Conservation (phyloP, 2,888 invertebrate genomes). For the Fragum fragum region DNA sequence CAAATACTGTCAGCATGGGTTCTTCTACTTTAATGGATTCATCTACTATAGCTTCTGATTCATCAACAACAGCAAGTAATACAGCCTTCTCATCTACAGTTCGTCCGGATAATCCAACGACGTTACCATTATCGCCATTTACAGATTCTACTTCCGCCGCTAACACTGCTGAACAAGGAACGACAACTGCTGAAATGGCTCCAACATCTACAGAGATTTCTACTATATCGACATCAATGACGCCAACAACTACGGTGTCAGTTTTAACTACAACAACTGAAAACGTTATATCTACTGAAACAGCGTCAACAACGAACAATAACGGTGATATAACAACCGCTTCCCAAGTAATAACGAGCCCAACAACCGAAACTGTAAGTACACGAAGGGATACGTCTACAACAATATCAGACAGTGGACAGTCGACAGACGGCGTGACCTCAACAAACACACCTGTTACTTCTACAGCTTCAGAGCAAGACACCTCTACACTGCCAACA, state of each 20-base stretch:
- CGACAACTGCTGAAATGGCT: background rate
- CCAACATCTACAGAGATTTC: conserved; percentile 2
- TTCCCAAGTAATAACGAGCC: too few species aligned
- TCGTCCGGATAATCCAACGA: too few species aligned
- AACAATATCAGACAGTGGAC: too few species aligned
- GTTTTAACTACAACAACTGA: background rate
- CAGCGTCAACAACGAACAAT: background rate
- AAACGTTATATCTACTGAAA: background rate
- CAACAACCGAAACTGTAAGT: too few species aligned
- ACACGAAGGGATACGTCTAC: too few species aligned
- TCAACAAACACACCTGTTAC: background rate
- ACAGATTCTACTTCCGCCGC: background rate
- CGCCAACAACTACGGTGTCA: background rate
- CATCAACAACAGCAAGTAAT: background rate
- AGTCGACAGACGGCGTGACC: background rate
- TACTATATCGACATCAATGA: background rate
- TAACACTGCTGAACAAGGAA: background rate
- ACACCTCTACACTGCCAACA: too few species aligned
- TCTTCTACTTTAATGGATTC: background rate
- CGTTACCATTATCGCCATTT: too few species aligned
- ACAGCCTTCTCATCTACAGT: background rate
- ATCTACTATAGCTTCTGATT: background rate
- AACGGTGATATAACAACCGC: too few species aligned
- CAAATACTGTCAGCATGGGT: background rate
- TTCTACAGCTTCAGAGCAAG: too few species aligned